Evolutionary conservation across 2,888 invertebrate genomes (phyloP).

Genomic region (Leistus spinibarbis): DNA sequence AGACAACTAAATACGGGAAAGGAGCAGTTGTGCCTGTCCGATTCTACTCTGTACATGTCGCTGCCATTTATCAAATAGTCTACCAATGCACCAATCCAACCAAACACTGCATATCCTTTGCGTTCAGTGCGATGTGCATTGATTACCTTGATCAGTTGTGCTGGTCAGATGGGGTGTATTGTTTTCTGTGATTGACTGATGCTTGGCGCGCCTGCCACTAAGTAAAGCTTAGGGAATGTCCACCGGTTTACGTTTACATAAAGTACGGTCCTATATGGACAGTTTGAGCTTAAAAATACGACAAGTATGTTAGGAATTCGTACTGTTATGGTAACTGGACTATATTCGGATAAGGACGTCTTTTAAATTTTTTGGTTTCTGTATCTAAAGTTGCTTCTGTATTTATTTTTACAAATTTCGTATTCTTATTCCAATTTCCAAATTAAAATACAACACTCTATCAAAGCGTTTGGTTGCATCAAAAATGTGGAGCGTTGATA

Average conservation of each 20-base stretch:
- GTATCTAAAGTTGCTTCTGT: too few relatives aligned
- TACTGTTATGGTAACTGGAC: too few relatives aligned
- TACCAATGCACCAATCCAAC: neutral
- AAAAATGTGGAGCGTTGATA: too few relatives aligned
- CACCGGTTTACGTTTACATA: neutral
- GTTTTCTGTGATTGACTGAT: neutral
- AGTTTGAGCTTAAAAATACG: neutral
- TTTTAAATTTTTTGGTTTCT: too few relatives aligned
- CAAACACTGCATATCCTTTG: neutral
- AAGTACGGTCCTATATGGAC: neutral
- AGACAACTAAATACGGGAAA: slow-evolving; percentile 29
- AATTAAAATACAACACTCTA: too few relatives aligned
- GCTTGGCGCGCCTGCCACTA: neutral
- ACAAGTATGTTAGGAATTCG: neutral
- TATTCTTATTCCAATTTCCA: too few relatives aligned
- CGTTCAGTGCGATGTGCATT: neutral
- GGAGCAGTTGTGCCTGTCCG: neutral
- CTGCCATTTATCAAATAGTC: slow-evolving; percentile 4
- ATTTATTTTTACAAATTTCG: too few relatives aligned
- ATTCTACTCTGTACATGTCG: neutral
- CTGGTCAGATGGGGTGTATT: neutral
- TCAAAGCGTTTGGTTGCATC: too few relatives aligned
- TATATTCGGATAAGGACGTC: too few relatives aligned
- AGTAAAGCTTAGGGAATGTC: neutral
- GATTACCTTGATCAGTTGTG: neutral